Evolutionary conservation across 2,797 vertebrate species (phyloP).

Genomic region (Prionace glauca): DNA sequence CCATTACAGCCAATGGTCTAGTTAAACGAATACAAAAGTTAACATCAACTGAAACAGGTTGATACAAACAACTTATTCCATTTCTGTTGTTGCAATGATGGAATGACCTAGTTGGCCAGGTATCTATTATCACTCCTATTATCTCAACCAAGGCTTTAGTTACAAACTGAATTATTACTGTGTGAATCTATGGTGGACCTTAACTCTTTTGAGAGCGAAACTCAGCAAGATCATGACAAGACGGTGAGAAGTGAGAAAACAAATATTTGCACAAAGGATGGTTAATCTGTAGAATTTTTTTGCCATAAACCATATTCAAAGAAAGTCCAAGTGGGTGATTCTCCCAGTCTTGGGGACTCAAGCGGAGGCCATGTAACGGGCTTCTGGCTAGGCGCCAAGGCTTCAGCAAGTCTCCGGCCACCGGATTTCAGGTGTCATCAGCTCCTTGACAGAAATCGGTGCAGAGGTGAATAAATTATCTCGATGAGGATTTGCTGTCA

Average conservation of each 20-base stretch:
- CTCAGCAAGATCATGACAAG: neutral
- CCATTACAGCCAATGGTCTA: neutral
- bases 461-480: too few relatives aligned
- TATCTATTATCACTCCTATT: constrained; percentile 57
- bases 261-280: neutral
- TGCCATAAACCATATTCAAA: neutral
- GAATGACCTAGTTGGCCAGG: constrained; percentile 61
- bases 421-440: too few relatives aligned
- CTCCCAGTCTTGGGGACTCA: too few relatives aligned
- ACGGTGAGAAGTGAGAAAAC: neutral
- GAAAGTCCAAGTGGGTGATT: neutral
- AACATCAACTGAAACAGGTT: neutral
- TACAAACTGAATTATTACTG: constrained; percentile 49
- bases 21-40: neutral
- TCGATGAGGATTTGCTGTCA: too few relatives aligned
- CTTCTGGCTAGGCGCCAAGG: too few relatives aligned
- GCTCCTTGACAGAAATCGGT: too few relatives aligned
- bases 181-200: neutral
- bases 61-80: constrained; percentile 48
- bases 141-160: constrained; percentile 58
- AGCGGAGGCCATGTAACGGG: too few relatives aligned
- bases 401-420: too few relatives aligned
- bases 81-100: constrained; percentile 59
- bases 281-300: neutral
- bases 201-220: neutral